phyloP scores from a whole-genome alignment of 37 sponge, comb jelly and placozoan genomes.

The Axinella damicornis region DNA sequence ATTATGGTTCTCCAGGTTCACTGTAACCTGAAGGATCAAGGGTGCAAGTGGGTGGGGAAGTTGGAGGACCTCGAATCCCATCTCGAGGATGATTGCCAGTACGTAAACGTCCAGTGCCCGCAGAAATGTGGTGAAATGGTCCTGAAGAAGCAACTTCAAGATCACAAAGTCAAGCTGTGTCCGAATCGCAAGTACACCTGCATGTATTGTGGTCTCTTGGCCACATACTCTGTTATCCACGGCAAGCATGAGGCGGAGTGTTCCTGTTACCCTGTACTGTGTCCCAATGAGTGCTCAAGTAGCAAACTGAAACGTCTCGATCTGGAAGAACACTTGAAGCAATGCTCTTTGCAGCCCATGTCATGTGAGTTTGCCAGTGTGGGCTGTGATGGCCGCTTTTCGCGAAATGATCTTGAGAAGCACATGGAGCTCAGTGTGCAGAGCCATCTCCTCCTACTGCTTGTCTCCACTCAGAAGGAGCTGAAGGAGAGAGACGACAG shows the following conservation, averaged over 20 bases:
- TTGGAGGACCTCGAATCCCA: conserved; percentile 21
- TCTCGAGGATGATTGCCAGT: conserved; percentile 31
- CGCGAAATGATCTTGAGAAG: background rate
- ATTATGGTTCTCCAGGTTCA: conserved; percentile 7
- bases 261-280: background rate
- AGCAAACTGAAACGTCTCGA: background rate
- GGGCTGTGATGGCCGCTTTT: background rate
- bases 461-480: background rate
- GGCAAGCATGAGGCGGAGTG: background rate
- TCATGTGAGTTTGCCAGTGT: conserved; percentile 1
- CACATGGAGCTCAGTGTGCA: no score
- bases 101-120: conserved; percentile 31
- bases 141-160: background rate
- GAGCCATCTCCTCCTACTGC: background rate
- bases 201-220: conserved; percentile 1
- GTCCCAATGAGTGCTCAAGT: conserved; percentile 17
- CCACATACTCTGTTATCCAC: background rate
- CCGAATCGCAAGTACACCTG: background rate
- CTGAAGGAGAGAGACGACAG: background rate
- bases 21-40: conserved; percentile 27
- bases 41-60: conserved; percentile 47
- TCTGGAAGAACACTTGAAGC: conserved; percentile 17
- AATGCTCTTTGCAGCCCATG: background rate
- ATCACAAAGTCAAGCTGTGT: background rate
- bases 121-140: background rate